Conservation (phyloP, 2,113 vertebrate species). For the Megatriorchis doriae region DNA sequence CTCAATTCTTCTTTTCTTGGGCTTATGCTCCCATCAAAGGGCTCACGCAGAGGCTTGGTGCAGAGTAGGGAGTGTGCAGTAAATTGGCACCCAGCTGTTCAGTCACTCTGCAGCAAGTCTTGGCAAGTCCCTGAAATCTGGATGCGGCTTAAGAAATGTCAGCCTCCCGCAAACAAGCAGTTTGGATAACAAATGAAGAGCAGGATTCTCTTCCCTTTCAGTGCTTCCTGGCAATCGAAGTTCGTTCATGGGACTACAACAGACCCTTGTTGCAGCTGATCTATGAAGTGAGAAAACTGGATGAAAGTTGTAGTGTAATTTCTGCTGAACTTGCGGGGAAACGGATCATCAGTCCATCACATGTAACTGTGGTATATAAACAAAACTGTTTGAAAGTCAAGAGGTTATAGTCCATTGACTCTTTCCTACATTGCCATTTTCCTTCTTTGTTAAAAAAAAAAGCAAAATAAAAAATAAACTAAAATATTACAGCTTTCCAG, state of each 20-base stretch:
- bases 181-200: neutral
- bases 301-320: neutral
- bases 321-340: neutral
- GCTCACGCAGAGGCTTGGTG: neutral
- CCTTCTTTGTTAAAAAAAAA: neutral
- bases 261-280: neutral
- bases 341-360: neutral
- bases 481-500: neutral
- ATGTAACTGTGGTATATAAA: neutral
- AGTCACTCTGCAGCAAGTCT: neutral
- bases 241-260: neutral
- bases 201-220: neutral
- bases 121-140: neutral
- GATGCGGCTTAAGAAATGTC: neutral
- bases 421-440: neutral
- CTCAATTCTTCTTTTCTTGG: neutral
- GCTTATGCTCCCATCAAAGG: neutral
- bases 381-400: neutral
- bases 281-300: neutral
- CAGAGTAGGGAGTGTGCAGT: neutral
- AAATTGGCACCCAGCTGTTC: neutral
- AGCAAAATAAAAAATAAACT: neutral
- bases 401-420: neutral
- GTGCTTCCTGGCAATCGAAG: neutral
- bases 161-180: neutral